Evolutionary conservation across 1,140 invertebrate species (phyloP).

Genomic region (Heterodera carotae): DNA sequence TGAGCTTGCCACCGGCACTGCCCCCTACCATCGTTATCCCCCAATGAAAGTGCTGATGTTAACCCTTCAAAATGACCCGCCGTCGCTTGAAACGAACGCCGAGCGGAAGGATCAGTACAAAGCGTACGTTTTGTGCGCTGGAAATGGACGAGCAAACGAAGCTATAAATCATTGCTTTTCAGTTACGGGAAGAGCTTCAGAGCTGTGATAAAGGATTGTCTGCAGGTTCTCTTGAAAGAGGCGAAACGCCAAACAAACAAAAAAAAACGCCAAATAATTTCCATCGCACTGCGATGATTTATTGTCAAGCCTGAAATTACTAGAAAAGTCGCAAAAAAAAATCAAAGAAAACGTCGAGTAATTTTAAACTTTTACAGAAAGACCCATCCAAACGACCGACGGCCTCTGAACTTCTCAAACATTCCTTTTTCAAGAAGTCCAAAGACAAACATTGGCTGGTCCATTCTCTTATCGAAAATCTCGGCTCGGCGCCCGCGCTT

Average conservation of each 20-base stretch:
- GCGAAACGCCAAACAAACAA: background rate
- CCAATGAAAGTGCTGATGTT: slow-evolving; percentile 98
- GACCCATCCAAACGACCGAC: slow-evolving; percentile 90
- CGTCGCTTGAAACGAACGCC: slow-evolving; percentile 88
- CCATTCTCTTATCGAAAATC: slow-evolving; percentile 68
- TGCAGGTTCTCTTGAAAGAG: slow-evolving; percentile 72
- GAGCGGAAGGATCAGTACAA: slow-evolving; percentile 98
- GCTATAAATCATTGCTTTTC: background rate
- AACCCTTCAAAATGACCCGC: slow-evolving; percentile 95
- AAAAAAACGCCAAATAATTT: too few relatives aligned
- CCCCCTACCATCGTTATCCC: slow-evolving; percentile 91
- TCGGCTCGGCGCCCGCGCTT: slow-evolving; percentile 52
- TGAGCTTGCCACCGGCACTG: slow-evolving; percentile 95
- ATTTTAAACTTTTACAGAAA: slow-evolving; percentile 69
- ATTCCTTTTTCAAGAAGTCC: slow-evolving; percentile 98
- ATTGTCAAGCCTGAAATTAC: too few relatives aligned
- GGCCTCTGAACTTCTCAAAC: slow-evolving; percentile 93
- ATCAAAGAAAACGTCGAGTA: too few relatives aligned
- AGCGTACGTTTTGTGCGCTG: slow-evolving; percentile 36
- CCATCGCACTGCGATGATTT: too few relatives aligned
- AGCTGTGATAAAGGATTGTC: slow-evolving; percentile 89
- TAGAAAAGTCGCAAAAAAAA: too few relatives aligned
- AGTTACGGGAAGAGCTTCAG: slow-evolving; percentile 89
- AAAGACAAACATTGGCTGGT: slow-evolving; percentile 86
- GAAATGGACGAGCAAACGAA: background rate